phyloP scores from a whole-genome alignment of 2,797 vertebrate genomes.

The Hippopotamyrus pictus region DNA sequence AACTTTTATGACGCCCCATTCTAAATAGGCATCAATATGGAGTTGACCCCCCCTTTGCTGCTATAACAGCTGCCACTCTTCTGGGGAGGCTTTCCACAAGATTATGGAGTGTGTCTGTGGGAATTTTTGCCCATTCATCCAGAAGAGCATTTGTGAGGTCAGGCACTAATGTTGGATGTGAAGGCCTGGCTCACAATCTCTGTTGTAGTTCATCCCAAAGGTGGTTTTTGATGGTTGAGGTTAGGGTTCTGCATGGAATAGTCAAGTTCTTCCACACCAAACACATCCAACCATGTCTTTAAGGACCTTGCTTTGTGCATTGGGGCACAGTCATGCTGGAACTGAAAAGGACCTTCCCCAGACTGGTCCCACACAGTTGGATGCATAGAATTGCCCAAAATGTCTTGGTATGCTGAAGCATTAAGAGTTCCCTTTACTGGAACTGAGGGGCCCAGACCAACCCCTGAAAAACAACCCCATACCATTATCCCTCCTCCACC shows the following conservation, averaged over 20 bases:
- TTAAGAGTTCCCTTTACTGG: too few species aligned
- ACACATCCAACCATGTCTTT: neutral
- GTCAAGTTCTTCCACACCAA: neutral
- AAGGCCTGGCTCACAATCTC: neutral
- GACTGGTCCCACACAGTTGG: neutral
- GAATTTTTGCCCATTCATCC: neutral
- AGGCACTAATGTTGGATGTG: neutral
- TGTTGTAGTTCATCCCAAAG: neutral
- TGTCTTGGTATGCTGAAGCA: too few species aligned
- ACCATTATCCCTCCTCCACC: neutral
- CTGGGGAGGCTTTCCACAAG: neutral
- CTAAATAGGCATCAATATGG: neutral
- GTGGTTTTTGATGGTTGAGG: neutral
- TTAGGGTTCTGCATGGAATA: neutral
- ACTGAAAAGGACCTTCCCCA: neutral
- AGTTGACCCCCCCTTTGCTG: neutral
- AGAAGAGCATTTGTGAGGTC: neutral
- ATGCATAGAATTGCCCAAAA: neutral
- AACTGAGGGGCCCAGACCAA: too few species aligned
- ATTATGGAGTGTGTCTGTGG: neutral
- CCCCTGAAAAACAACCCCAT: neutral
- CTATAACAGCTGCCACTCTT: too few species aligned
- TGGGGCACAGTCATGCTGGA: neutral
- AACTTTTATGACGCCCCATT: neutral
- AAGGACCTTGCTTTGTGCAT: neutral